These are phyloP conservation scores for Rutilus rutilus DNA, from an alignment of 2,113 vertebrate genomes.

Conservation along the genomic window DNA sequence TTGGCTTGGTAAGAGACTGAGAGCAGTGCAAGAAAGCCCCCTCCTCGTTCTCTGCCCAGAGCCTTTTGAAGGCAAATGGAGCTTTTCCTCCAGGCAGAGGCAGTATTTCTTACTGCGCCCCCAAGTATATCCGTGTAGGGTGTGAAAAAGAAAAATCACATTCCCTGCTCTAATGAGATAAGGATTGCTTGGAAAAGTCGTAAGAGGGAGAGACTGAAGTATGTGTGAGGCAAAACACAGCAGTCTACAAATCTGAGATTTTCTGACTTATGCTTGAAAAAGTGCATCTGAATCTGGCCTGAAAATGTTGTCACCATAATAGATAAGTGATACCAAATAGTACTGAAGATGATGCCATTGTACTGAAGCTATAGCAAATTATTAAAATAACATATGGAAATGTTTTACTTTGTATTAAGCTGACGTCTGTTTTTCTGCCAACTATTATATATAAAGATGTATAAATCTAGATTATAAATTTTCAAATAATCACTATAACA, in stretches of 20 bases:
- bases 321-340: not conserved
- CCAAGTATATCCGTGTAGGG: not conserved
- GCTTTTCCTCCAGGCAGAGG: conserved; percentile 22
- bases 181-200: not conserved
- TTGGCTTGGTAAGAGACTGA: not conserved
- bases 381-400: too few relatives aligned
- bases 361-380: too few relatives aligned
- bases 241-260: not conserved
- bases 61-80: conserved; percentile 23
- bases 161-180: conserved; percentile 36
- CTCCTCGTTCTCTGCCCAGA: not conserved
- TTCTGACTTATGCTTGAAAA: conserved; percentile 3
- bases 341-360: too few relatives aligned
- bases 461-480: too few relatives aligned
- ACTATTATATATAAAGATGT: too few relatives aligned
- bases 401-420: too few relatives aligned
- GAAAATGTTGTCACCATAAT: not conserved
- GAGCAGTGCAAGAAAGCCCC: not conserved
- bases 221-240: not conserved
- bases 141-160: conserved; percentile 11
- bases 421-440: too few relatives aligned
- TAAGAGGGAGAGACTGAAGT: not conserved
- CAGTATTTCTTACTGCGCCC: not conserved
- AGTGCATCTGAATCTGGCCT: not conserved
- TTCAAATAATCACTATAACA: too few relatives aligned